These are phyloP conservation scores for Ochropleura leucogaster DNA, from an alignment of 2,888 invertebrate genomes.

Conservation along the genomic window DNA sequence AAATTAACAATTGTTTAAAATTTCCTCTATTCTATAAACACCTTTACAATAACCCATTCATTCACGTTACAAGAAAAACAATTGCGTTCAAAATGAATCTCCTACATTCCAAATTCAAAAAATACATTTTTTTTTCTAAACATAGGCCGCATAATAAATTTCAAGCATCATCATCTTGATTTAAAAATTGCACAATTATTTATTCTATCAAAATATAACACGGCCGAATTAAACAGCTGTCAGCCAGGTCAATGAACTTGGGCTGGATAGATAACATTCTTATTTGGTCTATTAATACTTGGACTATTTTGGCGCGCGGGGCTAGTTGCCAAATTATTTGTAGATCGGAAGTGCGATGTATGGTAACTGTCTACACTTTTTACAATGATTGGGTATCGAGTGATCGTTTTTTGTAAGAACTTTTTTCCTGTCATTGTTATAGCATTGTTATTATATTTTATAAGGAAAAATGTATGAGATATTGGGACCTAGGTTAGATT, in stretches of 20 bases:
- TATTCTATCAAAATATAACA: conserved; percentile 45
- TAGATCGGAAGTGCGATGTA: conserved; percentile 79
- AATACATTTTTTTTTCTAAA: neutral
- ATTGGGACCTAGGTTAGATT: neutral
- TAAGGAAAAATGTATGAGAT: neutral
- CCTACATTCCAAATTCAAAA: no score
- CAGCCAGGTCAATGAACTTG: conserved; percentile 80
- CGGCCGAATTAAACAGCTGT: conserved; percentile 64
- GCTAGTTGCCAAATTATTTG: conserved; percentile 83
- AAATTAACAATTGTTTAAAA: no score
- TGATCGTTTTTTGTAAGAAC: conserved; percentile 33
- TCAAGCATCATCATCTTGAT: conserved; percentile 3
- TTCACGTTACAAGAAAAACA: no score
- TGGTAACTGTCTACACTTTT: conserved; percentile 58
- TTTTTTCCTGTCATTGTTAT: conserved; percentile 13
- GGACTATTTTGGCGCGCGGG: conserved; percentile 75
- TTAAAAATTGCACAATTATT: conserved; percentile 31
- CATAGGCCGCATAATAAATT: conserved; percentile 9
- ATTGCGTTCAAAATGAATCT: no score
- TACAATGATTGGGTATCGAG: conserved; percentile 48
- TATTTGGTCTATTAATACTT: conserved; percentile 80
- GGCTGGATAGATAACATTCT: conserved; percentile 77
- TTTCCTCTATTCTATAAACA: no score
- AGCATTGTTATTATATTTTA: conserved; percentile 16
- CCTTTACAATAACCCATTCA: no score